Base-by-base conservation (phyloP, 2,888 invertebrate species). In the Anoplius nigerrimus region DNA sequence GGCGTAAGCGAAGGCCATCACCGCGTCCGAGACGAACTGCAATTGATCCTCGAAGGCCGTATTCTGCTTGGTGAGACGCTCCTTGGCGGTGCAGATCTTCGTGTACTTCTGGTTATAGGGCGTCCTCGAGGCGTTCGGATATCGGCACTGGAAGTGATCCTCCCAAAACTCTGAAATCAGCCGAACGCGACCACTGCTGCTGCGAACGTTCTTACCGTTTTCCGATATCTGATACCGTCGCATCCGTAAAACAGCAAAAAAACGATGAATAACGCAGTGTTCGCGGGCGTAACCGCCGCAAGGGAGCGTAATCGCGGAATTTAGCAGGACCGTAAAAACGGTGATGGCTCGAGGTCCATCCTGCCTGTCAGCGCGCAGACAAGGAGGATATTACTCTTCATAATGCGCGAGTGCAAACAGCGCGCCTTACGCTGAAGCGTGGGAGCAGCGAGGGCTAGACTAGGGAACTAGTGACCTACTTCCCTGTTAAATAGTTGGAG, bases 21-120 rank as follows among this genome's bases (percentile, higher is more conserved):
- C 97, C 20, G 98, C 97, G 87, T 98, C 98, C 42, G 97, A 97
- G 34, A 98, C 98, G 89, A 98, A 98, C 90, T 98, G 98, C 76
- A 98, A 91, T 88, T 98, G 98, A 78, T 95, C 94, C 88, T 98
- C 98, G 81, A 97, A 96, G 80, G 94, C 94, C 0, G 95, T 96
- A 84, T 95, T 94, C 66, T 94, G 92, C 53, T 91, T 91, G 0
- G 94, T 93, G 4, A 97, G 92, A 8, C 91, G 90, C 87, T 97
- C 97, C 27, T 91, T 90, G 0, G 95, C 96, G 0, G 95, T 95
- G 87, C 98, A 98, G 4, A 88, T 82, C 20, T 89, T 90, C 2
- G 90, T 92, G 86, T 93, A 94, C 82, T 94, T 93, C 51, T 91
- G 90, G 86, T 97, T 97, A 90, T 96, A 96, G 0, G 96, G 96